Evolutionary conservation across 2,888 invertebrate species (phyloP).

Genomic region (Alloscopus bannaensis): DNA sequence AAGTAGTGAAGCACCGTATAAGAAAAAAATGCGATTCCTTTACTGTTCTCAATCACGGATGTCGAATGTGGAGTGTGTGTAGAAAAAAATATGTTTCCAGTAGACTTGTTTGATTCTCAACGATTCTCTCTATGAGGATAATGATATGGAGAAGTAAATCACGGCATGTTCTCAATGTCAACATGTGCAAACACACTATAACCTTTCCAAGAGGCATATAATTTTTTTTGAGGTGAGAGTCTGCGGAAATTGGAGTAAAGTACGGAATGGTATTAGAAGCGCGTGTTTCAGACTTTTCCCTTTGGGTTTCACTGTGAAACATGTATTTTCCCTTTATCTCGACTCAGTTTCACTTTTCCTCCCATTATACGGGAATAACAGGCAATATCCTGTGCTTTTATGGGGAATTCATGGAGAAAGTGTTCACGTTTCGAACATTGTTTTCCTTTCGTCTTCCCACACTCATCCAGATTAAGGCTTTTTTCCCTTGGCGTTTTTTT

Average conservation of each 20-base stretch:
- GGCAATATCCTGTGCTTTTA: slow-evolving; percentile 46
- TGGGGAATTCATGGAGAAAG: too few relatives aligned
- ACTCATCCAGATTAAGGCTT: too few relatives aligned
- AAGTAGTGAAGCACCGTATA: too few relatives aligned
- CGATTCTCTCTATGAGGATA: background rate
- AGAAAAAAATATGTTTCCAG: slow-evolving; percentile 8
- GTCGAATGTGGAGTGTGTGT: slow-evolving; percentile 29
- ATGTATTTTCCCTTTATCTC: too few relatives aligned
- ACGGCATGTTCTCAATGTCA: too few relatives aligned
- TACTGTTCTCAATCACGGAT: slow-evolving; percentile 46
- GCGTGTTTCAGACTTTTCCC: slow-evolving; percentile 13
- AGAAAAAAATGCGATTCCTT: background rate
- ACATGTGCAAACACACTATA: background rate
- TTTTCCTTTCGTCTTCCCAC: too few relatives aligned
- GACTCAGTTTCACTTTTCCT: background rate
- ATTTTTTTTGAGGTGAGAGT: slow-evolving; percentile 6
- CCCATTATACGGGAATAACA: slow-evolving; percentile 18
- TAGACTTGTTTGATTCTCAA: background rate
- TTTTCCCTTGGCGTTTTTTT: too few relatives aligned
- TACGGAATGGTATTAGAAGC: too few relatives aligned
- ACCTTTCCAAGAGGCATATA: slow-evolving; percentile 9
- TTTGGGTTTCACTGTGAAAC: background rate
- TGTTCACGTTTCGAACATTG: too few relatives aligned
- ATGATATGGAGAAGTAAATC: too few relatives aligned
- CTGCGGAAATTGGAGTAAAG: slow-evolving; percentile 22